Conservation (phyloP, 2,888 invertebrate genomes). For the Lagria hirta region DNA sequence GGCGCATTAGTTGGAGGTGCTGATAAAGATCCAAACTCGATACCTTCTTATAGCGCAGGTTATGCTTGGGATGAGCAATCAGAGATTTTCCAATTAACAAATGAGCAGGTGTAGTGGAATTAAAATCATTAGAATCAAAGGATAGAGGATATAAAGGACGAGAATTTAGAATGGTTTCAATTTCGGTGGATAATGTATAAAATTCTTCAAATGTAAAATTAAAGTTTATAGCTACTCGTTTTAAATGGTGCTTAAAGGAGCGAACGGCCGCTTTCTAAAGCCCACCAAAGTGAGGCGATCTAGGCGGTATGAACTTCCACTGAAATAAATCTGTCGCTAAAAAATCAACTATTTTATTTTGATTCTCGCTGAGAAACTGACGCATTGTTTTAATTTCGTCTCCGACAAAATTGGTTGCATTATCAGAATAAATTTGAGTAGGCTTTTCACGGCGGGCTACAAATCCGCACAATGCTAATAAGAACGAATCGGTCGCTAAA, state of each 20-base stretch:
- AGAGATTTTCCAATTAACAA: slow-evolving; percentile 32
- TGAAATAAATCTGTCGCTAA: slow-evolving; percentile 13
- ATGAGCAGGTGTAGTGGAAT: slow-evolving; percentile 33
- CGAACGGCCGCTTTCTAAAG: slow-evolving; percentile 44
- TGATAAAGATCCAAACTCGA: slow-evolving; percentile 30
- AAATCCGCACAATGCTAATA: slow-evolving; percentile 35
- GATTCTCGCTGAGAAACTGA: not conserved
- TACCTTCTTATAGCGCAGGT: slow-evolving; percentile 13
- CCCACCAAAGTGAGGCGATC: slow-evolving; percentile 41
- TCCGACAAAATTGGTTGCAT: slow-evolving; percentile 36
- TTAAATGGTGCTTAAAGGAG: slow-evolving; percentile 39
- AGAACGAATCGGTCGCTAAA: slow-evolving; percentile 32
- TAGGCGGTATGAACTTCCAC: slow-evolving; percentile 43
- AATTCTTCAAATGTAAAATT: slow-evolving; percentile 41
- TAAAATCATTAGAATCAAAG: slow-evolving; percentile 32
- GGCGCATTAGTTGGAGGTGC: slow-evolving; percentile 24
- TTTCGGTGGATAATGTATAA: slow-evolving; percentile 36
- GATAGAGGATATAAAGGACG: slow-evolving; percentile 36
- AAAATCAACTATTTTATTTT: not conserved
- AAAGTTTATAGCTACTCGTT: slow-evolving; percentile 30
- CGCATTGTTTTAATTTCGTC: slow-evolving; percentile 26
- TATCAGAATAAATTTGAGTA: slow-evolving; percentile 32
- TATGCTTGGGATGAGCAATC: slow-evolving; percentile 21
- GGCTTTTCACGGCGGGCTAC: slow-evolving; percentile 32
- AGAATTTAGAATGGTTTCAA: slow-evolving; percentile 43